Percentiles rank a stretch among this genome's conserved stretches.
Conservation (phyloP, 2,113 vertebrate genomes). For the Myrmecobius fasciatus region DNA sequence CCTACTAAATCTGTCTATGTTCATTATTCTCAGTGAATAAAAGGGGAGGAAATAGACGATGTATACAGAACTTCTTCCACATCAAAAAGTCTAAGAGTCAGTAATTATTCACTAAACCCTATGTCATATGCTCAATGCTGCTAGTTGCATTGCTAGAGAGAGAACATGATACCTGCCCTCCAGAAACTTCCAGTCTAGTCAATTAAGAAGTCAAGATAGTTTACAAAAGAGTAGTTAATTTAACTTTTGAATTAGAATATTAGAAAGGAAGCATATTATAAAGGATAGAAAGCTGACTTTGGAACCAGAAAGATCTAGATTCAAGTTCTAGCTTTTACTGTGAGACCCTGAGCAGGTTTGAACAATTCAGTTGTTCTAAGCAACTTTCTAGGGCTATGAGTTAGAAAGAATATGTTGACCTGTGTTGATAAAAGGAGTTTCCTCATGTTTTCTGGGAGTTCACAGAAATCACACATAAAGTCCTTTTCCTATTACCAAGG, state of each 20-base stretch:
- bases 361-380: background rate
- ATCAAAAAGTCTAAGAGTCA: background rate
- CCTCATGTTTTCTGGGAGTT: background rate
- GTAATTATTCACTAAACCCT: background rate
- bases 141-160: background rate
- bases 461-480: background rate
- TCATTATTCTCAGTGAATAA: background rate
- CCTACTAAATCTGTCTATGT: background rate
- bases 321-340: background rate
- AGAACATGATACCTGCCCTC: background rate
- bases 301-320: background rate
- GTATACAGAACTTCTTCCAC: background rate
- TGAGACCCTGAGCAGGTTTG: background rate
- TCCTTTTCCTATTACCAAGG: background rate
- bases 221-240: background rate
- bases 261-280: background rate
- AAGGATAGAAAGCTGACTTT: background rate
- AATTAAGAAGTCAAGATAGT: background rate
- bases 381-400: background rate
- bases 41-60: background rate
- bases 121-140: background rate
- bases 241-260: background rate
- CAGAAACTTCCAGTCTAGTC: background rate
- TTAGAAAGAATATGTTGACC: background rate
- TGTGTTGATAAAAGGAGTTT: background rate